A percentile compares a stretch with the other conserved stretches of the same genome.
These are phyloP conservation scores for Digitonthophagus gazella DNA, from an alignment of 2,888 invertebrate genomes.

Conservation along the genomic window DNA sequence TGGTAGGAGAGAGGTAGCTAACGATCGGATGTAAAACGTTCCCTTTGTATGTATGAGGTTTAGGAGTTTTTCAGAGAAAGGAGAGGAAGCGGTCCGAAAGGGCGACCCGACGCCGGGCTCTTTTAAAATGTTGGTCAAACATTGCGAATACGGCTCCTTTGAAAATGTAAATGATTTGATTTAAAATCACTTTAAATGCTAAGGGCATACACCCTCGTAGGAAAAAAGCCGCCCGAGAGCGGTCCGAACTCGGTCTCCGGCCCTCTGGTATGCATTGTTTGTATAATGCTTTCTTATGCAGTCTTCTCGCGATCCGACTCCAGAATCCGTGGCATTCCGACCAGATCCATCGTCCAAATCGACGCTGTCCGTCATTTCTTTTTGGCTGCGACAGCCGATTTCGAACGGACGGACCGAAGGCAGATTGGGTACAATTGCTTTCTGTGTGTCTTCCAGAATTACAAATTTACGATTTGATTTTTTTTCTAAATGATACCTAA, in stretches of 20 bases:
- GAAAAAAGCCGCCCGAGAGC: conserved; percentile 30
- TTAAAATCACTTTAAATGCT: conserved; percentile 49
- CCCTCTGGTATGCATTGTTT: conserved; percentile 46
- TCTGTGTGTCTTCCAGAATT: too few relatives aligned
- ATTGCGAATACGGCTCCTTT: conserved; percentile 33
- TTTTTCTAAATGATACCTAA: too few relatives aligned
- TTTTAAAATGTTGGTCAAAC: conserved; percentile 28
- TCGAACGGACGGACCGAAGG: too few relatives aligned
- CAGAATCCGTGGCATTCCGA: conserved; percentile 29
- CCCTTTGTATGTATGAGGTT: conserved; percentile 28
- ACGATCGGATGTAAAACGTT: conserved; percentile 23
- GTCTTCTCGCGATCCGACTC: conserved; percentile 34
- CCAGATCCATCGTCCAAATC: conserved; percentile 22
- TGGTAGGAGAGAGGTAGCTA: neutral
- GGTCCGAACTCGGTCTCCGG: conserved; percentile 32
- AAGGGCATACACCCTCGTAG: conserved; percentile 40
- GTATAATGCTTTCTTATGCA: conserved; percentile 49
- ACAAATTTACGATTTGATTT: too few relatives aligned
- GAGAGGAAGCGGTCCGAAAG: neutral
- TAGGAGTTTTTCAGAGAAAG: conserved; percentile 20
- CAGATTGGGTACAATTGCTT: too few relatives aligned
- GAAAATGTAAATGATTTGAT: conserved; percentile 45
- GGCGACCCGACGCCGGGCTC: neutral
- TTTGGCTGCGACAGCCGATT: too few relatives aligned
- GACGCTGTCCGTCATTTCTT: conserved; percentile 28